Conservation (phyloP, 2,797 vertebrate species). For the Parauchenoglanis ngamensis region DNA sequence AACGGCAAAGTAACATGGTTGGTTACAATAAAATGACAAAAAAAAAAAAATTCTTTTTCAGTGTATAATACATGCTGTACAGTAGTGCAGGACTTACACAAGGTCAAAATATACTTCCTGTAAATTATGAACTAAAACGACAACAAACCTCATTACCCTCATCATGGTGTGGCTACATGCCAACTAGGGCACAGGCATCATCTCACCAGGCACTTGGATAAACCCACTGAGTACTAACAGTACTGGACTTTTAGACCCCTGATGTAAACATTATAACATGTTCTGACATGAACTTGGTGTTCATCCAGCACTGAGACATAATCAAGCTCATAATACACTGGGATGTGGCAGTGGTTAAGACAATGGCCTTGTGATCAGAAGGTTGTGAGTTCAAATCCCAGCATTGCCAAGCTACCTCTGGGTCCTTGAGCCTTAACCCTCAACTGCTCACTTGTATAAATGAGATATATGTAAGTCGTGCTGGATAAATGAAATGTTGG, state of each 20-base stretch:
- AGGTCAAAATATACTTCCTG: background rate
- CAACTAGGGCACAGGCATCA: background rate
- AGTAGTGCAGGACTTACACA: background rate
- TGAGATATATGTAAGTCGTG: no score
- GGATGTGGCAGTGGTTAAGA: background rate
- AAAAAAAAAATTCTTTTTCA: background rate
- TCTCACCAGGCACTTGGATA: background rate
- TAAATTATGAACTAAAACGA: background rate
- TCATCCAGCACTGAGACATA: background rate
- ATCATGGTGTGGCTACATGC: background rate
- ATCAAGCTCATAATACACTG: background rate
- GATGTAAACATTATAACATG: conserved; percentile 15
- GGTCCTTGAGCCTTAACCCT: no score
- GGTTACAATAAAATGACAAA: background rate
- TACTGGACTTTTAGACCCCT: conserved; percentile 12
- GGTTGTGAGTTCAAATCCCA: no score
- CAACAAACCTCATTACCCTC: background rate
- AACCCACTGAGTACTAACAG: background rate
- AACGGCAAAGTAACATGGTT: background rate
- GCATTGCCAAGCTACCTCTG: no score
- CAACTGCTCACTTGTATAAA: no score
- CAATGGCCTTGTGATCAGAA: no score
- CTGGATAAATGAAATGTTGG: background rate
- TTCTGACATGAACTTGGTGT: no score
- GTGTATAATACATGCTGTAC: background rate